A percentile compares a stretch with the other conserved stretches of the same genome.
Conservation (phyloP, 2,888 invertebrate species). For the Tenthredo livida region DNA sequence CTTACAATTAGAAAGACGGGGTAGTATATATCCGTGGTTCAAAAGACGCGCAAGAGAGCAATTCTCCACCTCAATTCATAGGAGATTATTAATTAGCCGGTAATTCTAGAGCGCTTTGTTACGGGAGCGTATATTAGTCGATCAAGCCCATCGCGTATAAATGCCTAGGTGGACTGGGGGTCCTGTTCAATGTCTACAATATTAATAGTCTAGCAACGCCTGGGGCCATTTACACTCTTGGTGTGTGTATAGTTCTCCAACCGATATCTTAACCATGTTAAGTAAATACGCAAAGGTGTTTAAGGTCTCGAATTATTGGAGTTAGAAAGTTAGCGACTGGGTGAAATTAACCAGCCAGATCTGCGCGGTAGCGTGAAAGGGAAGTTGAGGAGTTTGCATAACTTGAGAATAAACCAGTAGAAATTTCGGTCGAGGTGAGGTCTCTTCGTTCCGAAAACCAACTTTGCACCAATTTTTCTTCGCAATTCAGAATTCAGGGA, state of each 20-base stretch:
- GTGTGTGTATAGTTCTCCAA: neutral
- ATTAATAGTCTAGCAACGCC: constrained; percentile 44
- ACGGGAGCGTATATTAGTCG: neutral
- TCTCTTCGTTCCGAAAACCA: constrained; percentile 8
- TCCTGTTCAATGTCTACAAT: constrained; percentile 44
- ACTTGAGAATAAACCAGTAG: constrained; percentile 16
- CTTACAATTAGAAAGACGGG: constrained; percentile 12
- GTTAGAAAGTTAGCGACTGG: constrained; percentile 40
- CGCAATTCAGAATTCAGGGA: neutral
- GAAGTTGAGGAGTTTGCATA: constrained; percentile 8
- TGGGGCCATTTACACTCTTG: constrained; percentile 22
- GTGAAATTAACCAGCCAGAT: constrained; percentile 40
- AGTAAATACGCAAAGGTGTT: constrained; percentile 40
- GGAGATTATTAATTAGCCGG: constrained; percentile 38
- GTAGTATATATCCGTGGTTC: neutral
- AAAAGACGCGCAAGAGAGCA: constrained; percentile 11
- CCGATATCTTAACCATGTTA: constrained; percentile 33
- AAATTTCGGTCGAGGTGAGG: constrained; percentile 12
- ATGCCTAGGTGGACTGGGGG: constrained; percentile 2
- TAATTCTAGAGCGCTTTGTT: constrained; percentile 42
- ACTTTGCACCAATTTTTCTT: constrained; percentile 1
- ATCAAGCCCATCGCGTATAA: constrained; percentile 41
- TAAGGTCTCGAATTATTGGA: constrained; percentile 49
- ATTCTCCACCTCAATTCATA: neutral
- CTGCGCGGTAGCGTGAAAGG: neutral